Evolutionary conservation across 2,888 invertebrate species (phyloP), one percentile per base, ranked within the genome.

Genomic region (Muscina levida): DNA sequence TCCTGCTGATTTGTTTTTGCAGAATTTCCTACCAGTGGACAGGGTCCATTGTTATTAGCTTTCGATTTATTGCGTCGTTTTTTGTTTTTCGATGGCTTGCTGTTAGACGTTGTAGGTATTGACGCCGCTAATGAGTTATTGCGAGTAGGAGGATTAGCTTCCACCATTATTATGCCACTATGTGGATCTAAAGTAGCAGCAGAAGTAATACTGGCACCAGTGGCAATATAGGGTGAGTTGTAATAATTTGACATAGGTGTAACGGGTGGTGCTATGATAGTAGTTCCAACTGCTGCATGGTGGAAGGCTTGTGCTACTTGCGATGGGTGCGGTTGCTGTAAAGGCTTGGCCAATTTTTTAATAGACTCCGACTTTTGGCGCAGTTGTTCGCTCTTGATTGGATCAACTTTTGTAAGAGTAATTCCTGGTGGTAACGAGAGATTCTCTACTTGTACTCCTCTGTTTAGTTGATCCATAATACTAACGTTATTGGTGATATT

Each of bases 381-480:
- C 44, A 91, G 56, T 56, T 87, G 87, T 66, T 90, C 90, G 67
- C 89, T 89, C 70, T 88, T 88, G 46, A 86, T 88, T 0, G 93
- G 93, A 81, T 94, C 94, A 0, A 95, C 95, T 77, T 95, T 92
- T 0, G 95, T 95, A 46, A 95, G 92, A 0, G 95, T 96, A 57
- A 96, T 96, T n/a, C 96, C 96, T 0, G 96, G 95, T 0, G 96
- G 96, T 53, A 96, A 89, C 46, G 92, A 92, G 19, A 95, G 86
- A 83, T 94, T 93, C 8, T 94, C 93, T 70, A 94, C 93, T 91
- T 90, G 89, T 0, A 91, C 89, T 1, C 91, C 91, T 2, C 90
- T 88, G 82, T 90, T 91, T 56, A 91, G 83, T 81, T 91, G 91
- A 83, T 91, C 91, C 91, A 91, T 91, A 37, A 91, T 91, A 84